phyloP scores from a whole-genome alignment of 2,888 invertebrate genomes.

The Drosophila setosimentum region DNA sequence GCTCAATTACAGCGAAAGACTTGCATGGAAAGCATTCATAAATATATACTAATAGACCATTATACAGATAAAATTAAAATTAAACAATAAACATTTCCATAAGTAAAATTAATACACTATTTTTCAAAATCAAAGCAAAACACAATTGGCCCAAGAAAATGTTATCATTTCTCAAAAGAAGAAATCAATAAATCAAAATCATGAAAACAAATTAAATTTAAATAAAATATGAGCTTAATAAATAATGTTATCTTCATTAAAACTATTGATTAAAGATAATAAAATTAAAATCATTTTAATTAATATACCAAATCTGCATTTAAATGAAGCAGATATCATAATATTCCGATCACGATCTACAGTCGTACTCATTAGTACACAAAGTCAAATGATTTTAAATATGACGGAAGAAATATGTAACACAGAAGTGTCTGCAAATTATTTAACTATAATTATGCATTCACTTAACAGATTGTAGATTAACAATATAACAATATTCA shows the following conservation, averaged over 20 bases:
- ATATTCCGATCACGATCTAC: background rate
- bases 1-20: background rate
- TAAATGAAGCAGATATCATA: background rate
- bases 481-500: conserved; percentile 9
- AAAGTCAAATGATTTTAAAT: too few relatives aligned
- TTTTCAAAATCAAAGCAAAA: background rate
- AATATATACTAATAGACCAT: background rate
- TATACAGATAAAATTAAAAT: background rate
- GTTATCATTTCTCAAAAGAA: background rate
- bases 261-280: background rate
- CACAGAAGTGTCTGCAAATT: background rate
- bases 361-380: too few relatives aligned
- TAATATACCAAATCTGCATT: background rate
- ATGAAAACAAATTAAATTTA: background rate
- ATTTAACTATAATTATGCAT: background rate
- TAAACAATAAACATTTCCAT: background rate
- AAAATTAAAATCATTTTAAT: background rate
- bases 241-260: background rate
- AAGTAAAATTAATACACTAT: background rate
- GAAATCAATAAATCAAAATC: background rate
- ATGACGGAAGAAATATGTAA: too few relatives aligned
- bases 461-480: background rate
- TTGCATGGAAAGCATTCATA: background rate
- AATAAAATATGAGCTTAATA: background rate
- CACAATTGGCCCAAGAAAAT: background rate